Conservation (phyloP, 1,140 invertebrate genomes). For the Drepana arcuata region DNA sequence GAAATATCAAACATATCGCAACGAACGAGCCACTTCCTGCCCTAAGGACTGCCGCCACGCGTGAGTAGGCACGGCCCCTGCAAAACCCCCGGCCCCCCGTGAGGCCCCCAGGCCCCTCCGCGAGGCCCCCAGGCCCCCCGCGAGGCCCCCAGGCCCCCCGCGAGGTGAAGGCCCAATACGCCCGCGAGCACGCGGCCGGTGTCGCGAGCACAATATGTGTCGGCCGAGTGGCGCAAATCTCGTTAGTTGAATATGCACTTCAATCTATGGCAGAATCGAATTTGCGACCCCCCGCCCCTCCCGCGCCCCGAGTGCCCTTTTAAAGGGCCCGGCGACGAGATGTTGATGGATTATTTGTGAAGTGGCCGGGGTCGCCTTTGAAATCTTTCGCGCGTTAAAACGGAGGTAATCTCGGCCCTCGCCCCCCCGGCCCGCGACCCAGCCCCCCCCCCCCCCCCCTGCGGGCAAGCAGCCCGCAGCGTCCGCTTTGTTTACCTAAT, state of each 20-base stretch:
- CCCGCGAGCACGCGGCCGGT: no score
- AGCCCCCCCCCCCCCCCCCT: conserved; percentile 5
- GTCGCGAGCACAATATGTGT: no score
- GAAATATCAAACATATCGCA: no score
- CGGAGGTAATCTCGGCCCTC: conserved; percentile 56
- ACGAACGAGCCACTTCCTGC: no score
- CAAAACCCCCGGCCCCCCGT: no score
- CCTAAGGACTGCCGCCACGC: no score
- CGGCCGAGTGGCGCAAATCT: conserved; percentile 25
- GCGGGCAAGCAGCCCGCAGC: conserved; percentile 26
- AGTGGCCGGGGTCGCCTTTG: conserved; percentile 58
- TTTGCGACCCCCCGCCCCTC: conserved; percentile 41
- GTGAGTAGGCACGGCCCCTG: no score
- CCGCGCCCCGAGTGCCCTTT: conserved; percentile 23
- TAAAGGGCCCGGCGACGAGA: conserved; percentile 34
- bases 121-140: no score
- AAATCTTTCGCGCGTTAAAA: conserved; percentile 68
- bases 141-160: no score
- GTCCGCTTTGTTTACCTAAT: conserved; percentile 60
- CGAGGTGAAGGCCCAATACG: no score
- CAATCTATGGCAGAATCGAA: conserved; percentile 59
- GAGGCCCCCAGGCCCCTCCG: no score
- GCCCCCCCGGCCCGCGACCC: conserved; percentile 17
- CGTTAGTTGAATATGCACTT: conserved; percentile 60
- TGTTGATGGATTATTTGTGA: conserved; percentile 68